Percentiles rank a stretch among this genome's conserved stretches.
phyloP scores from a whole-genome alignment of 1,140 invertebrate species.

The Micrasema minimum region DNA sequence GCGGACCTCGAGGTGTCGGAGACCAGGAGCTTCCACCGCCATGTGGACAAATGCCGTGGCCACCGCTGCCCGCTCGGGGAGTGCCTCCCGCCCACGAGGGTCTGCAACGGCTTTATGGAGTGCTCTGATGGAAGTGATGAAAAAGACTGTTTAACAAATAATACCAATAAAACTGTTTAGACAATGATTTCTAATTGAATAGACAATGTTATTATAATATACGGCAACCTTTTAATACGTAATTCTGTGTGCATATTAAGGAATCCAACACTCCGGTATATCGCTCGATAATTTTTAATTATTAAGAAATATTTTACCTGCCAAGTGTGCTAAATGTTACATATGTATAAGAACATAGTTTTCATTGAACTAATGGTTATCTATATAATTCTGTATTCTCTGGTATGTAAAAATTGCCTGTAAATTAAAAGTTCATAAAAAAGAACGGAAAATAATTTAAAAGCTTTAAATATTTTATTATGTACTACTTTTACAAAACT shows the following conservation, averaged over 20 bases:
- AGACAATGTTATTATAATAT: not conserved
- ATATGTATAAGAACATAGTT: too few species aligned
- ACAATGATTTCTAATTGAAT: slow-evolving; percentile 10
- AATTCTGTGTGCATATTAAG: too few species aligned
- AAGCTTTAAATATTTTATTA: not conserved
- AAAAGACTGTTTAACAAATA: slow-evolving; percentile 60
- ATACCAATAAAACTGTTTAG: slow-evolving; percentile 6
- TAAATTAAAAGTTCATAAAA: too few species aligned
- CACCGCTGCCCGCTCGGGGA: slow-evolving; percentile 81
- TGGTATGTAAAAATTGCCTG: too few species aligned
- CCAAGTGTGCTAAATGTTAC: not conserved
- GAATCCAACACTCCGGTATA: not conserved
- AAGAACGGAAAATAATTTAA: not conserved
- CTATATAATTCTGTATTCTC: too few species aligned
- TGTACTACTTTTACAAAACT: not conserved
- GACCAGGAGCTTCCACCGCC: slow-evolving; percentile 57
- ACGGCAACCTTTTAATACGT: too few species aligned
- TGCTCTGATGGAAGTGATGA: slow-evolving; percentile 82
- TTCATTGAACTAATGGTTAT: too few species aligned
- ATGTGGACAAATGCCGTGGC: slow-evolving; percentile 70
- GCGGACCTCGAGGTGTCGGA: slow-evolving; percentile 62
- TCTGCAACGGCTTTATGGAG: slow-evolving; percentile 82
- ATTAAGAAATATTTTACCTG: not conserved
- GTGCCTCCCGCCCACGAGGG: slow-evolving; percentile 74
- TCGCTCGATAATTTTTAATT: not conserved